Conservation (phyloP, 2,797 vertebrate species). For the Sebastes steindachneri region DNA sequence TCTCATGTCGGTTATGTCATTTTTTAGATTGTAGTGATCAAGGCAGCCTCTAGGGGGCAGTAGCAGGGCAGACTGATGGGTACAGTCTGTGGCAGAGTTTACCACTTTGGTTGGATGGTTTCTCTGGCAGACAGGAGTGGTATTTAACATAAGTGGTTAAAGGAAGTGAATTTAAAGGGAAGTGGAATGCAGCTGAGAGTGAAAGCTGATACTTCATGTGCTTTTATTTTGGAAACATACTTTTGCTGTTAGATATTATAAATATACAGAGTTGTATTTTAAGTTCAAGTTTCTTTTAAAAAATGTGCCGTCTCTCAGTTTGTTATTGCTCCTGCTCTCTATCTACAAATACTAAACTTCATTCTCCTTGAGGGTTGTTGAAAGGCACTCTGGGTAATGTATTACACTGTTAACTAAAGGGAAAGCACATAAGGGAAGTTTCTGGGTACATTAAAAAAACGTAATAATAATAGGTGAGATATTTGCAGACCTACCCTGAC, state of each 20-base stretch:
- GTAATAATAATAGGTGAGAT: background rate
- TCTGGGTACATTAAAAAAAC: too few relatives aligned
- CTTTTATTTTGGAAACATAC: background rate
- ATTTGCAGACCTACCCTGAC: slow-evolving; percentile 88
- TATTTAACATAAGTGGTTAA: slow-evolving; percentile 1
- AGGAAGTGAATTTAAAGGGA: slow-evolving; percentile 26
- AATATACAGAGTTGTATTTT: background rate
- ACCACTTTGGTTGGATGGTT: background rate
- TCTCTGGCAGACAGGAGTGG: slow-evolving; percentile 12
- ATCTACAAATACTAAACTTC: background rate
- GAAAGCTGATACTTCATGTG: background rate
- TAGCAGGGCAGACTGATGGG: background rate
- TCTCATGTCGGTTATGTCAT: background rate
- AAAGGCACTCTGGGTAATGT: background rate
- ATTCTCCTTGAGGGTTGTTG: background rate
- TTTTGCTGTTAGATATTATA: background rate
- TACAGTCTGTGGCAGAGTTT: background rate
- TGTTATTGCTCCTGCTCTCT: background rate
- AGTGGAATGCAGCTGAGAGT: background rate
- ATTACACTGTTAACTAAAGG: background rate
- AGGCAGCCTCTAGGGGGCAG: background rate
- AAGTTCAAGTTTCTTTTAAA: background rate
- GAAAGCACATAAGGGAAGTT: background rate
- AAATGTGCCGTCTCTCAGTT: background rate
- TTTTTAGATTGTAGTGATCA: background rate